These are phyloP conservation scores for Glandiceps talaboti DNA, from an alignment of 53 echinoderm and acorn worm genomes.

Conservation along the genomic window DNA sequence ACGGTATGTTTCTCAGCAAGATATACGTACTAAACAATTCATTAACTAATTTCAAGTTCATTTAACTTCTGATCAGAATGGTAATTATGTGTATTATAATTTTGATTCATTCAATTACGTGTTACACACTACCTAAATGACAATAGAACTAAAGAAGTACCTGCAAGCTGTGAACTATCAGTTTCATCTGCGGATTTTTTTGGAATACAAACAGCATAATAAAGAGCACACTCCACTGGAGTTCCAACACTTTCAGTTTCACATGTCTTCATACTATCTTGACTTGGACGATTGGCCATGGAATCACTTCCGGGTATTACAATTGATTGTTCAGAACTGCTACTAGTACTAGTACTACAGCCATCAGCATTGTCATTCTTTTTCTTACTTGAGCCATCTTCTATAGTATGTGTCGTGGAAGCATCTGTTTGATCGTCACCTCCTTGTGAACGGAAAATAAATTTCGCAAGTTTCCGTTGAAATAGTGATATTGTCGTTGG, in stretches of 20 bases:
- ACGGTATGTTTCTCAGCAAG: too few species aligned
- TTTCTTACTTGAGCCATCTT: neutral
- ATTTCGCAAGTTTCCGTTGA: constrained; percentile 50
- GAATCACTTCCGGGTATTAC: constrained; percentile 17
- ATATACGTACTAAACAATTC: too few species aligned
- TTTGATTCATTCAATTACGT: too few species aligned
- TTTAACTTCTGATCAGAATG: too few species aligned
- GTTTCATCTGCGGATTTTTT: neutral
- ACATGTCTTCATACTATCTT: neutral
- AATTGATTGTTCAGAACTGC: constrained; percentile 9
- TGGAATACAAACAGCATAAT: neutral
- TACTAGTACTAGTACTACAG: neutral
- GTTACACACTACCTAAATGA: too few species aligned
- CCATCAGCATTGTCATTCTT: neutral
- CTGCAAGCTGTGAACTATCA: neutral
- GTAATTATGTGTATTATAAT: too few species aligned
- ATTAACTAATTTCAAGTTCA: too few species aligned
- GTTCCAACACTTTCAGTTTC: neutral
- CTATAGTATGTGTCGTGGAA: neutral
- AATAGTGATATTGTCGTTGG: constrained; percentile 56
- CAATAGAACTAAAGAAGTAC: neutral
- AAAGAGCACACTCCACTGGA: neutral
- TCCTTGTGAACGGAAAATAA: constrained; percentile 20
- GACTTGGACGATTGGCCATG: neutral
- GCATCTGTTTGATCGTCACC: neutral